Conservation (phyloP, 2,113 vertebrate genomes). For the Circaetus gallicus region DNA sequence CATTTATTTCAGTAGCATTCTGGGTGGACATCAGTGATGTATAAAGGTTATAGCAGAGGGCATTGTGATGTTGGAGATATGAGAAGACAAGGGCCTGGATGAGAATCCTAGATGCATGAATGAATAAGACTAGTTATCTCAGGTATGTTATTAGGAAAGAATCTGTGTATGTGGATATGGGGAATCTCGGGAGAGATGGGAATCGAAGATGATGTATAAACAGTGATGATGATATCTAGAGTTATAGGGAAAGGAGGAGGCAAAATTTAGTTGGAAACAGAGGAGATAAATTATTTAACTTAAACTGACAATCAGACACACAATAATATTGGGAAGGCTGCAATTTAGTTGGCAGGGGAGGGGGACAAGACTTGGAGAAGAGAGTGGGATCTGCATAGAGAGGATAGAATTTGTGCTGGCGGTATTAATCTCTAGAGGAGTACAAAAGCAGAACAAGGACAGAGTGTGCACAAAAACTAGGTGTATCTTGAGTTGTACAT, state of each 20-base stretch:
- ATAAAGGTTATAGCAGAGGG: neutral
- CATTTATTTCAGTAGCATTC: neutral
- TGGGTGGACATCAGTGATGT: neutral
- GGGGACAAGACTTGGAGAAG: neutral
- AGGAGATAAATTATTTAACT: neutral
- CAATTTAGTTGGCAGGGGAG: neutral
- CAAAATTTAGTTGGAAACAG: neutral
- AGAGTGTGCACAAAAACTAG: neutral
- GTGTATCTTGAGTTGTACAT: neutral
- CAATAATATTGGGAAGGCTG: neutral
- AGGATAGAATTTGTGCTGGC: neutral
- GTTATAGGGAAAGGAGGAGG: neutral
- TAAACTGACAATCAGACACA: neutral
- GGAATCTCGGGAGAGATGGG: neutral
- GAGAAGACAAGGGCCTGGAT: neutral
- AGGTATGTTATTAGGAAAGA: neutral
- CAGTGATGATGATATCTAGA: neutral
- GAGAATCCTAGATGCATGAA: neutral
- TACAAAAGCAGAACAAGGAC: neutral
- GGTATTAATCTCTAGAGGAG: neutral
- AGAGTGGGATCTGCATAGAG: neutral
- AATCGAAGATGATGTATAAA: neutral
- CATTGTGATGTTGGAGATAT: fast-evolving
- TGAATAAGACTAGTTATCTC: neutral
- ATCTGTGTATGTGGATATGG: neutral